Evolutionary conservation across 2,888 invertebrate genomes (phyloP).

Genomic region (Limenitis camilla): DNA sequence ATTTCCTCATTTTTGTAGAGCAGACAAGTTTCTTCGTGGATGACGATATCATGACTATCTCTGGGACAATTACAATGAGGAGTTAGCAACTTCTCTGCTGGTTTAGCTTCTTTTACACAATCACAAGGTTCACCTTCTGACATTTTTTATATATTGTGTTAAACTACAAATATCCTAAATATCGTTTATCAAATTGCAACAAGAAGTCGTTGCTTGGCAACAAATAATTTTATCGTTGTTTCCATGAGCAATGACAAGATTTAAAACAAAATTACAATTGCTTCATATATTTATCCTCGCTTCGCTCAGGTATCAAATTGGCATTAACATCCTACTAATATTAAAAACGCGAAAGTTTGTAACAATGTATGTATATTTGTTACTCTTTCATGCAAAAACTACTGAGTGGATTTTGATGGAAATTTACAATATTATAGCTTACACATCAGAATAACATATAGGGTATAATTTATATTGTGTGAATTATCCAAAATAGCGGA

Average conservation of each 20-base stretch:
- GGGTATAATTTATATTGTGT: too few relatives aligned
- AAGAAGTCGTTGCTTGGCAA: slow-evolving; percentile 19
- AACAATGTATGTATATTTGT: too few relatives aligned
- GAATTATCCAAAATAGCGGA: too few relatives aligned
- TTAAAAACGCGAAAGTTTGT: too few relatives aligned
- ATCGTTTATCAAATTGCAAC: slow-evolving; percentile 1
- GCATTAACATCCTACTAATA: too few relatives aligned
- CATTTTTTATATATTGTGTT: slow-evolving; percentile 5
- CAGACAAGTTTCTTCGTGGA: slow-evolving; percentile 49
- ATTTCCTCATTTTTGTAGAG: slow-evolving; percentile 50
- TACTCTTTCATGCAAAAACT: too few relatives aligned
- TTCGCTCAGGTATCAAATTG: too few relatives aligned
- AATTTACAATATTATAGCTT: too few relatives aligned
- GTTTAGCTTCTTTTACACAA: slow-evolving; percentile 36
- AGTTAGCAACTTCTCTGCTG: slow-evolving; percentile 26
- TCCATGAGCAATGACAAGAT: neutral
- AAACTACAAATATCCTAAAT: neutral
- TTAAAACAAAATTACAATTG: too few relatives aligned
- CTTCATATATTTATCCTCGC: too few relatives aligned
- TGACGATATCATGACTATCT: slow-evolving; percentile 38
- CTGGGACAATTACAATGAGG: slow-evolving; percentile 38
- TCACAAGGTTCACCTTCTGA: slow-evolving; percentile 32
- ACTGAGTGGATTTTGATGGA: too few relatives aligned
- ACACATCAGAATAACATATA: too few relatives aligned
- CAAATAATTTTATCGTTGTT: neutral